These are phyloP conservation scores for Papilio dardanus DNA, from an alignment of 1,140 invertebrate genomes.

Conservation along the genomic window DNA sequence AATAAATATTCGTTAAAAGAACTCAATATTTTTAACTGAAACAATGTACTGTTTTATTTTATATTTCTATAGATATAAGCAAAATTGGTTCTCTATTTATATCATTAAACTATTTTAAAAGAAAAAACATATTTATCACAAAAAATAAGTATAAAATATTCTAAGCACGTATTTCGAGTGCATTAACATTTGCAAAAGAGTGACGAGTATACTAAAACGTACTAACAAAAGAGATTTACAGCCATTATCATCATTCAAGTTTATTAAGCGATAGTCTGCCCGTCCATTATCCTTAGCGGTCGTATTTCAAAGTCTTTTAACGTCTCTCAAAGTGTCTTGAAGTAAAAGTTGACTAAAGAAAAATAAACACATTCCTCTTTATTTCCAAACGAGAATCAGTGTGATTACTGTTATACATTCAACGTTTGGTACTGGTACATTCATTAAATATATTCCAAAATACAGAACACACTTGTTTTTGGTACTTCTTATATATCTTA, in stretches of 20 bases:
- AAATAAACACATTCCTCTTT: no score
- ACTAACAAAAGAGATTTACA: constrained; percentile 20
- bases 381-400: no score
- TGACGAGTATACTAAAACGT: no score
- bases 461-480: no score
- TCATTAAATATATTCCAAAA: no score
- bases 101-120: neutral
- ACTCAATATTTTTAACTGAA: neutral
- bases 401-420: no score
- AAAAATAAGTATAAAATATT: neutral
- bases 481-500: no score
- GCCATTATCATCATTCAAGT: constrained; percentile 10
- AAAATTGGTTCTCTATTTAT: neutral
- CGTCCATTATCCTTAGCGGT: constrained; percentile 6
- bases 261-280: constrained; percentile 11
- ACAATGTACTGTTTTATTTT: neutral
- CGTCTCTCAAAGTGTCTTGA: neutral
- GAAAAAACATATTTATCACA: neutral
- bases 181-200: neutral
- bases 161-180: neutral
- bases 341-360: neutral
- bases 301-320: constrained; percentile 6
- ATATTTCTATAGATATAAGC: neutral
- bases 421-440: no score
- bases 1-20: neutral